Percentiles rank a stretch among this genome's conserved stretches.
Conservation (phyloP, 1,140 invertebrate genomes). For the Chrysoperla carnea region DNA sequence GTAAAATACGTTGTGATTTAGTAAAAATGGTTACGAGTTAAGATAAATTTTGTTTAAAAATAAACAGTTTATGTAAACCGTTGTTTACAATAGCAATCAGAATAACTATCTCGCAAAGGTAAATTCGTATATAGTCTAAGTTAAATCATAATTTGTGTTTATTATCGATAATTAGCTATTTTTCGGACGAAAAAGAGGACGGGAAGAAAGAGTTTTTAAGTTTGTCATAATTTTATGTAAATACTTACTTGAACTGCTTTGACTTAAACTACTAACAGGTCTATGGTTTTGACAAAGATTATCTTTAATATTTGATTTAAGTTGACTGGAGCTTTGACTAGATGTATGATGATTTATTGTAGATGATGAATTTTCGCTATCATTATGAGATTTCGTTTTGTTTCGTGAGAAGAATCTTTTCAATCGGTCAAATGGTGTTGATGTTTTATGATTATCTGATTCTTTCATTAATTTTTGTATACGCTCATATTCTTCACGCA, state of each 20-base stretch:
- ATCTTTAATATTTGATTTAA: background rate
- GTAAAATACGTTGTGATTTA: slow-evolving; percentile 2
- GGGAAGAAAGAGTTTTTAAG: too few species aligned
- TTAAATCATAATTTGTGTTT: too few species aligned
- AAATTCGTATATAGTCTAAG: too few species aligned
- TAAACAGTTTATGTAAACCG: background rate
- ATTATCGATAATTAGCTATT: too few species aligned
- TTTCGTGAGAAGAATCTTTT: slow-evolving; percentile 54
- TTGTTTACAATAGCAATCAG: background rate
- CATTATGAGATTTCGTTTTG: slow-evolving; percentile 29
- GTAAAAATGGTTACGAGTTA: slow-evolving; percentile 1
- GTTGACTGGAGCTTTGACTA: background rate
- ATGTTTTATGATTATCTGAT: slow-evolving; percentile 41
- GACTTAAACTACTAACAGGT: slow-evolving; percentile 55
- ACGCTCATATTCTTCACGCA: slow-evolving; percentile 62
- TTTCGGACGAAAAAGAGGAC: too few species aligned
- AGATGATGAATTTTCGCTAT: background rate
- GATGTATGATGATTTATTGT: slow-evolving; percentile 17
- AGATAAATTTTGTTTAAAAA: background rate
- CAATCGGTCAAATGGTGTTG: slow-evolving; percentile 56
- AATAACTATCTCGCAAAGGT: background rate
- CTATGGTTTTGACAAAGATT: slow-evolving; percentile 26
- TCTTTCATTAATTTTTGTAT: slow-evolving; percentile 60
- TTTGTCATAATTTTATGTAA: slow-evolving; percentile 1
- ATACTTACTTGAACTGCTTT: slow-evolving; percentile 46